phyloP scores from a whole-genome alignment of 2,113 vertebrate species.

The Myanophis thanlyinensis region DNA sequence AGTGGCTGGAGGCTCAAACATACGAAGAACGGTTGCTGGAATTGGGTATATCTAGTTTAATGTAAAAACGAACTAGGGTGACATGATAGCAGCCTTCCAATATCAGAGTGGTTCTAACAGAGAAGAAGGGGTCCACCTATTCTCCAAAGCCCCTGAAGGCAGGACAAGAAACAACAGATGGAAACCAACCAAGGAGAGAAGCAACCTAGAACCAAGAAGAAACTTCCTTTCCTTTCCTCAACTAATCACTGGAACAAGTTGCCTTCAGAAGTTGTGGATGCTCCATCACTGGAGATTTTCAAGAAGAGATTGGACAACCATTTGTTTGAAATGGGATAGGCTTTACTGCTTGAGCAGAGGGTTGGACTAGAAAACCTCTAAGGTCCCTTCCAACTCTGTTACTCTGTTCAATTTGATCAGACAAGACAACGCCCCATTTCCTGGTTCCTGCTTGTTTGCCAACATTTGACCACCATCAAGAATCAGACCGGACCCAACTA shows the following conservation, averaged over 20 bases:
- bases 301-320: not conserved
- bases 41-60: too few relatives aligned
- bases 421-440: not conserved
- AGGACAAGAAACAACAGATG: not conserved
- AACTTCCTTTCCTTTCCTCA: too few relatives aligned
- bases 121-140: not conserved
- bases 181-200: not conserved
- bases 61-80: too few relatives aligned
- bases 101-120: fast-evolving
- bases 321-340: not conserved
- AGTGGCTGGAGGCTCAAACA: too few relatives aligned
- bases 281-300: not conserved
- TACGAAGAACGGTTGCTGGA: too few relatives aligned
- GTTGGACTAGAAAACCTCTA: not conserved
- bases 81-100: not conserved
- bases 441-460: not conserved
- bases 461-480: not conserved
- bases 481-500: not conserved
- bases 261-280: not conserved
- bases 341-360: not conserved
- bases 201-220: fast-evolving
- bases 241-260: not conserved
- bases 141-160: not conserved
- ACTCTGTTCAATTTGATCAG: not conserved
- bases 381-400: not conserved